These are phyloP conservation scores for Listrodromus nycthemerus DNA, from an alignment of 2,888 invertebrate genomes.

Conservation along the genomic window DNA sequence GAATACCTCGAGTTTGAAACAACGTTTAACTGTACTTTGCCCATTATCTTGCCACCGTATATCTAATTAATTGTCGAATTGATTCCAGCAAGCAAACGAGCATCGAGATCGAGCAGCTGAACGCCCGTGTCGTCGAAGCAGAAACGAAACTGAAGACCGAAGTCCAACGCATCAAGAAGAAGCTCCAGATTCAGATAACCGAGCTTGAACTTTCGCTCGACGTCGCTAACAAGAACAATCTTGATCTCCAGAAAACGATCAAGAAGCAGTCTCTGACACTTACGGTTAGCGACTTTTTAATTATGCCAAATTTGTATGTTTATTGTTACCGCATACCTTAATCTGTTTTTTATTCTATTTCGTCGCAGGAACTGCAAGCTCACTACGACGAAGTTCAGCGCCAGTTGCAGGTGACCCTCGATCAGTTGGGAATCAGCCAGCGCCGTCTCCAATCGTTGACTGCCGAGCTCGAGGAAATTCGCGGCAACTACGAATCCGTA, in stretches of 20 bases:
- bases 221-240: constrained; percentile 99
- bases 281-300: constrained; percentile 85
- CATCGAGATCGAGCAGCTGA: constrained; percentile 98
- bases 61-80: neutral
- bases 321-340: neutral
- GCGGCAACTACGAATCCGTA: constrained; percentile 94
- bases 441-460: constrained; percentile 96
- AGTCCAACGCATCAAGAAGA: constrained; percentile 99
- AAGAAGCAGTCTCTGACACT: constrained; percentile 98
- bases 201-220: constrained; percentile 98
- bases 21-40: neutral
- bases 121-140: constrained; percentile 97
- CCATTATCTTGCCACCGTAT: neutral
- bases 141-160: constrained; percentile 98
- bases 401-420: constrained; percentile 97
- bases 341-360: neutral
- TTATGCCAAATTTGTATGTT: neutral
- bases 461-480: constrained; percentile 98
- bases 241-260: constrained; percentile 98
- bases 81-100: constrained; percentile 95
- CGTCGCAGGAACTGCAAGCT: constrained; percentile 93
- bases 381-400: constrained; percentile 98
- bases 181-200: constrained; percentile 98
- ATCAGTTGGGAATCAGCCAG: constrained; percentile 96
- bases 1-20: constrained; percentile 42